Evolutionary conservation across 2,113 vertebrate species (phyloP).

Genomic region (Lethenteron reissneri): DNA sequence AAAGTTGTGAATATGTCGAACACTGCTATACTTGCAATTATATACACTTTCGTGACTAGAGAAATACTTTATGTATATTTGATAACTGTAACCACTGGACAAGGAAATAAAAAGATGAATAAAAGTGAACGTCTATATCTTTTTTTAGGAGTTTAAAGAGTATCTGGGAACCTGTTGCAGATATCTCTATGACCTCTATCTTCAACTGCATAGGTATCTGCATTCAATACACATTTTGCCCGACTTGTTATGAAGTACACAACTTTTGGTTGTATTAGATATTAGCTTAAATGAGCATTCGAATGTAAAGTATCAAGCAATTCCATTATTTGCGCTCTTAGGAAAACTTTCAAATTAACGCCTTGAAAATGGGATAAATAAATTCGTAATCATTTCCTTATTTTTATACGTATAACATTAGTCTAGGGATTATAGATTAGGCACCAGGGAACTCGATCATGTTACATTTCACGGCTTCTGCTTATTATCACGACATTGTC

Average conservation of each 20-base stretch:
- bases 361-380: neutral
- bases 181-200: slow-evolving; percentile 45
- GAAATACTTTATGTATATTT: too few relatives aligned
- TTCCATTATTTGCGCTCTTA: neutral
- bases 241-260: too few relatives aligned
- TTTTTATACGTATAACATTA: too few relatives aligned
- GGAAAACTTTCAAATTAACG: neutral
- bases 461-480: too few relatives aligned
- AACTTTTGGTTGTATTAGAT: neutral
- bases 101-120: too few relatives aligned
- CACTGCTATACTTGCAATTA: slow-evolving; percentile 1
- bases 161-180: slow-evolving; percentile 39
- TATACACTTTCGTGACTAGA: too few relatives aligned
- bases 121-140: too few relatives aligned
- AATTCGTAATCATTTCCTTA: neutral
- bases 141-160: slow-evolving; percentile 48
- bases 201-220: slow-evolving; percentile 52
- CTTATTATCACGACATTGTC: too few relatives aligned
- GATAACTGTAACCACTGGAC: too few relatives aligned
- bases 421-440: too few relatives aligned
- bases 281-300: neutral
- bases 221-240: too few relatives aligned
- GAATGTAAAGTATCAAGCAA: neutral
- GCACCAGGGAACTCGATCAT: too few relatives aligned
- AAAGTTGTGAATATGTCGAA: slow-evolving; percentile 7